Evolutionary conservation across 2,113 vertebrate species (phyloP).

Genomic region (Benitochromis conjunctus): DNA sequence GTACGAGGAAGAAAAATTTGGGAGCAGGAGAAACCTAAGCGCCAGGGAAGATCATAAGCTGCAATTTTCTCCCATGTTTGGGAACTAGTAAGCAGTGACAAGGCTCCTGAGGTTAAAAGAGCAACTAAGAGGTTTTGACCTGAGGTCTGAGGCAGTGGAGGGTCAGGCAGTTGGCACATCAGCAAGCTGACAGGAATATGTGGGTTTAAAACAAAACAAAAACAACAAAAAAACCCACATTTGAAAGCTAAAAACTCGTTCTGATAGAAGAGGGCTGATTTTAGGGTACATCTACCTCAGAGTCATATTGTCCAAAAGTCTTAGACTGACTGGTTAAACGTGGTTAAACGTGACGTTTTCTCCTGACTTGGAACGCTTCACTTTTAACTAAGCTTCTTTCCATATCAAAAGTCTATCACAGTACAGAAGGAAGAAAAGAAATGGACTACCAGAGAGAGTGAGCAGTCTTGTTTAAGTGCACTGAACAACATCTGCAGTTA

Average conservation of each 20-base stretch:
- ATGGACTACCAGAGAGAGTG: neutral
- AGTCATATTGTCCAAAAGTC: neutral
- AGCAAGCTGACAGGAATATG: neutral
- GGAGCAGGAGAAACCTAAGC: neutral
- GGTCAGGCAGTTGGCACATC: neutral
- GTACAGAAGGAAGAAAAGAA: neutral
- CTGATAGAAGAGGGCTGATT: neutral
- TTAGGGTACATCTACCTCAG: neutral
- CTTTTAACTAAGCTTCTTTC: neutral
- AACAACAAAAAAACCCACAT: neutral
- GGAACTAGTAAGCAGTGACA: neutral
- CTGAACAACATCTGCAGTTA: neutral
- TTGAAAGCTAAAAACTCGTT: too few relatives aligned
- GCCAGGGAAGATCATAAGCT: neutral
- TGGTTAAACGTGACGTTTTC: neutral
- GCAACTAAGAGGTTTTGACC: constrained; percentile 13
- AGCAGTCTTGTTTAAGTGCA: neutral
- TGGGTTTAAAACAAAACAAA: neutral
- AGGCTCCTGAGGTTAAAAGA: constrained; percentile 3
- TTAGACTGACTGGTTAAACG: neutral
- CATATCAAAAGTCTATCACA: neutral
- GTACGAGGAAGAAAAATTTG: neutral
- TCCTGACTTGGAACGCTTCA: neutral
- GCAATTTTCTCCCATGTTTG: constrained; percentile 9
- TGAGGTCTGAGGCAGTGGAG: neutral